Evolutionary conservation across 2,888 invertebrate species (phyloP).

Genomic region (Schizotus pectinicornis): DNA sequence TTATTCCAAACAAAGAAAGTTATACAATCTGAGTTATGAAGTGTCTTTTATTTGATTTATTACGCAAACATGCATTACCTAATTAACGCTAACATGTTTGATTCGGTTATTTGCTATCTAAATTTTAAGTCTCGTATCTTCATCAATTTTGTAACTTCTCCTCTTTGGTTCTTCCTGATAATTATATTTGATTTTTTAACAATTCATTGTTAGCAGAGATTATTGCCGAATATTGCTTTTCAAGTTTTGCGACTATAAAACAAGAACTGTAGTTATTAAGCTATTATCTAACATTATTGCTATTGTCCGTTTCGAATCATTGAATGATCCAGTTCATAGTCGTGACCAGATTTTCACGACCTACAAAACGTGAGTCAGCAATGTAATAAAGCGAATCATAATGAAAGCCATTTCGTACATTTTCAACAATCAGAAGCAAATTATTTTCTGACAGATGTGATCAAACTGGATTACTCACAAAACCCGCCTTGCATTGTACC

Average conservation of each 20-base stretch:
- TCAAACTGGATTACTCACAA: no score
- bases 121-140: neutral
- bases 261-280: neutral
- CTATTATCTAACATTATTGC: neutral
- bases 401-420: no score
- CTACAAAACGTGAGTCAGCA: constrained; percentile 6
- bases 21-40: constrained; percentile 9
- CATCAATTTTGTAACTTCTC: neutral
- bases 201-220: neutral
- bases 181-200: neutral
- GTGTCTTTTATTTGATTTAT: constrained; percentile 4
- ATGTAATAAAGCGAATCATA: neutral
- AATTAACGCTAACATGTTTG: neutral
- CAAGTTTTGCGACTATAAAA: neutral
- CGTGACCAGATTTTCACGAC: constrained; percentile 13
- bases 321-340: constrained; percentile 9
- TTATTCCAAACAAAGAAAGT: constrained; percentile 25
- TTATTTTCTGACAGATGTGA: no score
- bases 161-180: no score
- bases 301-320: neutral
- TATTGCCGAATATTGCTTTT: no score
- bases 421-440: no score
- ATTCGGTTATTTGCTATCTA: neutral
- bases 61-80: no score
- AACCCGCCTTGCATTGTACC: no score